Evolutionary conservation across 35 echinoderm and acorn worm species (phyloP).

Genomic region (Strongylocentrotus purpuratus): DNA sequence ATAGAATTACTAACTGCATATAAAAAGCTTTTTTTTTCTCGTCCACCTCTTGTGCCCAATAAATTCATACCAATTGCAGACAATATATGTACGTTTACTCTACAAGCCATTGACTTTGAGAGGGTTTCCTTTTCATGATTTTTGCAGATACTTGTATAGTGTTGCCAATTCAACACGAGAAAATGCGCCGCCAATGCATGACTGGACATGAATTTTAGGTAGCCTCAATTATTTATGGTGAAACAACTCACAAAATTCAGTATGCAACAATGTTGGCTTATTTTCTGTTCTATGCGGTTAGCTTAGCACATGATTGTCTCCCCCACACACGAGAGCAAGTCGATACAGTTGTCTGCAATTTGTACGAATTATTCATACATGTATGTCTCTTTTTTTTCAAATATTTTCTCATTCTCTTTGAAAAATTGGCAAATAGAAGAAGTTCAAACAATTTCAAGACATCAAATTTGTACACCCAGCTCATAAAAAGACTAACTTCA

Average conservation of each 20-base stretch:
- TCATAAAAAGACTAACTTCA: conserved; percentile 23
- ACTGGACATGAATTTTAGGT: too few relatives aligned
- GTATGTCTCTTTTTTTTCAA: neutral
- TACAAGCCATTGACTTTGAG: neutral
- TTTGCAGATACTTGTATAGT: too few relatives aligned
- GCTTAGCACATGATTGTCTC: too few relatives aligned
- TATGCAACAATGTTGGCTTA: too few relatives aligned
- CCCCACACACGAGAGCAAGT: neutral
- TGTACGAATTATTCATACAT: neutral
- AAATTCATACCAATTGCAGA: neutral
- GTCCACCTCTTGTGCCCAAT: neutral
- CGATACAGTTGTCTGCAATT: neutral
- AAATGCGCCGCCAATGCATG: too few relatives aligned
- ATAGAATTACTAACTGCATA: conserved; percentile 7
- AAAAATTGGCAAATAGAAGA: conserved; percentile 28
- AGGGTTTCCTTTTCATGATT: neutral
- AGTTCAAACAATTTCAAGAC: neutral
- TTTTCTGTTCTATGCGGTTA: too few relatives aligned
- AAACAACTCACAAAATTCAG: too few relatives aligned
- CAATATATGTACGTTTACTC: neutral
- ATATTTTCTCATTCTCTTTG: neutral
- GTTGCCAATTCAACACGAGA: too few relatives aligned
- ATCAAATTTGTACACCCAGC: conserved; percentile 39
- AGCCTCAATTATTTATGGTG: too few relatives aligned
- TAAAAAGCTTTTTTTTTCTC: neutral